Evolutionary conservation across 2,113 vertebrate genomes (phyloP), one percentile per base, ranked within the genome.

Genomic region (Fregata magnificens): DNA sequence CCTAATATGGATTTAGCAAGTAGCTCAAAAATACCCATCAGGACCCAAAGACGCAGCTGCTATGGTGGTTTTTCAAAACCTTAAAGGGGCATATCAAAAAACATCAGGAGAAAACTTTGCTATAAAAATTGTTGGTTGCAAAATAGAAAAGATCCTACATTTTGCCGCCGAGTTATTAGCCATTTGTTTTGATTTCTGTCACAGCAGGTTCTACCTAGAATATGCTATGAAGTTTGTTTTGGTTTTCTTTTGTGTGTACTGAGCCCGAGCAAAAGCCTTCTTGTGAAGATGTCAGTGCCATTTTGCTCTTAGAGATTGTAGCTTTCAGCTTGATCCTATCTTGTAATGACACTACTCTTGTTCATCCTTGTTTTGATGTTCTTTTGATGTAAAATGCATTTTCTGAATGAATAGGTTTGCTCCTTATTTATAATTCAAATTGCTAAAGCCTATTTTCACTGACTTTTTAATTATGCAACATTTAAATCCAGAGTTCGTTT

Each of bases 1-100:
- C 93, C 96, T 95, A 95, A 85, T 95, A 89, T 47, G 93, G 96
- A 79, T 97, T 97, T 96, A 96, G 95, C 77, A 93, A 97, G 82
- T 79, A 89, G 95, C 95, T 97, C 89, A 96, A 71, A 92, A 96
- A 88, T 93, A 95, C 91, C 92, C 72, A 88, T 71, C 63, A 90
- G 87, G 85, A 83, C 81, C 24, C 63, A 95, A 91, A 84, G 63
- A 77, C 0, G 2, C 81, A 95, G 94, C 95, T 97, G 89, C 61
- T 50, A 10, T 40, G 88, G 93, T 65, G 93, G 47, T 56, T 93
- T 88, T 97, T 86, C 53, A 89, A 79, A 78, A 71, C 52, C 87
- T 96, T 93, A 61, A 93, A 71, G 79, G 40, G 10, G 1, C 80
- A 65, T 67, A 86, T 15, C 5, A 80, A 62, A 78, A 73, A 78